Base-by-base conservation (phyloP, 92 coral and sea anemone species). In the Parazoanthus atlanticus region DNA sequence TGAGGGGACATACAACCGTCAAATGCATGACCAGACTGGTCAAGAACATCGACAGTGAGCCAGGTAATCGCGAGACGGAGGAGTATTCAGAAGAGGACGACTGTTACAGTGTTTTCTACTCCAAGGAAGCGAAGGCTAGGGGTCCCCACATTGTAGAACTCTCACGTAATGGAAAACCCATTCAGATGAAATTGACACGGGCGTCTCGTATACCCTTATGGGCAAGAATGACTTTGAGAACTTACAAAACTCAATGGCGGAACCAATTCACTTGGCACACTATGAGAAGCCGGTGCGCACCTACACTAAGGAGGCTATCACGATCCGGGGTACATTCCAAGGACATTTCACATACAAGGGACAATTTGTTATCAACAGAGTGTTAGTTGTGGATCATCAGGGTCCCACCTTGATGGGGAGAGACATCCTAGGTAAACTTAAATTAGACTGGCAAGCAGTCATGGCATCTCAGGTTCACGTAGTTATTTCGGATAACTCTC, bases 371-470 rank as follows among this genome's bases (percentile, higher is more conserved):
- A 47, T 29, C 4, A 47, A 47, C 70, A 25, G 12, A 1, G 86
- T 82, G 67, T 29, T 82, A 32, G 77, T 82, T 19, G 86, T 82
- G 41, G 70, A 82, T 25, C 75, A 70, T 40, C 25, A 84, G 79
- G 88, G 52, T 17, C 88, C 88, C 43, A 84, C 25, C 78, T 70
- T 84, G 28, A 64, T 84, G 54, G 88, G 88, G 54, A 64, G 88
- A 84, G 88, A 36, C 4, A 2, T 36, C 38, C 38, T 36, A 36
- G 38, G 38, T 36, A 36, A 36, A 36, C 38, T 36, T 36, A 36
- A 36, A 36, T 36, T 36, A 36, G 38, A 36, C 38, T 36, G 38
- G 38, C 38, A 36, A 36, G 88, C 49, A 84, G 78, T 84, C 19
- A 16, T 76, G 54, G 56, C 80, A 76, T 84, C 76, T 30, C 88